These are phyloP conservation scores for Dendrolimus pini DNA, from an alignment of 2,888 invertebrate genomes.

Conservation along the genomic window DNA sequence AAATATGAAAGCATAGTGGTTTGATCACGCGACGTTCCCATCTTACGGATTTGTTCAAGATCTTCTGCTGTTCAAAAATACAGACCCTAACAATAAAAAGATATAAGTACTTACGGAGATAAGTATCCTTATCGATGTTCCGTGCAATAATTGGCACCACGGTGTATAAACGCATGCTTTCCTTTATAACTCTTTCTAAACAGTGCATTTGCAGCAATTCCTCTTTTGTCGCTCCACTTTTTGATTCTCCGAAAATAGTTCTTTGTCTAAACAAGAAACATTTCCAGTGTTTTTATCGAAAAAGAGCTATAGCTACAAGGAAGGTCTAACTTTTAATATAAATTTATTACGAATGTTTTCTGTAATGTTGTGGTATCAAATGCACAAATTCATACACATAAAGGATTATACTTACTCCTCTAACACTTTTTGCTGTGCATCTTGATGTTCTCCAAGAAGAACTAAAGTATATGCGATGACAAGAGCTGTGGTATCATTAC, in stretches of 20 bases:
- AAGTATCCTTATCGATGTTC: slow-evolving; percentile 58
- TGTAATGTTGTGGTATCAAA: no score
- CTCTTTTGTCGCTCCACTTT: slow-evolving; percentile 52
- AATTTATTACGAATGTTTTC: slow-evolving; percentile 5
- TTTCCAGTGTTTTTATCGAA: no score
- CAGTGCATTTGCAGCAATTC: slow-evolving; percentile 73
- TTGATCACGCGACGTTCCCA: no score
- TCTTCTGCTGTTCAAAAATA: no score
- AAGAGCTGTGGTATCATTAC: slow-evolving; percentile 70
- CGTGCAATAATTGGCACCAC: slow-evolving; percentile 73
- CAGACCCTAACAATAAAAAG: no score
- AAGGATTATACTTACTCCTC: slow-evolving; percentile 36
- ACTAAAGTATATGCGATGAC: slow-evolving; percentile 64
- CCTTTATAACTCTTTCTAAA: slow-evolving; percentile 77
- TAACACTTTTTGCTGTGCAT: slow-evolving; percentile 43
- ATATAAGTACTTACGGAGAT: slow-evolving; percentile 56
- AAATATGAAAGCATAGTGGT: no score
- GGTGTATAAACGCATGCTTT: slow-evolving; percentile 77
- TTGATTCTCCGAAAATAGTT: slow-evolving; percentile 59
- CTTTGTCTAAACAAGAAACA: slow-evolving; percentile 44
- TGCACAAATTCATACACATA: no score
- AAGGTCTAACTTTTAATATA: slow-evolving; percentile 11
- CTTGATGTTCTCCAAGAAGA: slow-evolving; percentile 56
- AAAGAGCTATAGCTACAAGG: no score
- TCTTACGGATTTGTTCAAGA: no score